phyloP scores from a whole-genome alignment of 1,140 invertebrate species.

The Anastrepha obliqua region DNA sequence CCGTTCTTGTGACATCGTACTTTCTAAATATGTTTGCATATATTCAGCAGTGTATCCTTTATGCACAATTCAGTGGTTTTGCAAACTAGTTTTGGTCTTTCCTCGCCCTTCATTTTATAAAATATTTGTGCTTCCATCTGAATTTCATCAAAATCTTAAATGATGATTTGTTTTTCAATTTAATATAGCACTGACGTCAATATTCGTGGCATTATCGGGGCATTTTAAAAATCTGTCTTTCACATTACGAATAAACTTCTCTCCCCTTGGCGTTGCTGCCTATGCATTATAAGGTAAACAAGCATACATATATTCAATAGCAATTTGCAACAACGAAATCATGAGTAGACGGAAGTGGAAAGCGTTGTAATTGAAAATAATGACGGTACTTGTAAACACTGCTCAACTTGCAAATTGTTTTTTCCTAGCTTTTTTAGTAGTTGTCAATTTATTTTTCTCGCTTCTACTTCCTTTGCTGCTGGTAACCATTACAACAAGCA shows the following conservation, averaged over 20 bases:
- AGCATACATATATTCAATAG: background rate
- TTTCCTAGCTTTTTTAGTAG: background rate
- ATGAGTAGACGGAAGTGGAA: conserved; percentile 18
- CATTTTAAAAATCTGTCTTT: too few relatives aligned
- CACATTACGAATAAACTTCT: background rate
- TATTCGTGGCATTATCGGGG: too few relatives aligned
- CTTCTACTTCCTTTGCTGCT: background rate
- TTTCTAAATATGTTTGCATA: too few relatives aligned
- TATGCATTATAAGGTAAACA: background rate
- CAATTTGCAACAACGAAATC: background rate
- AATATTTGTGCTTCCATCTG: too few relatives aligned
- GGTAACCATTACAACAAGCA: background rate
- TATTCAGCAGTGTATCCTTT: too few relatives aligned
- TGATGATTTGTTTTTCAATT: too few relatives aligned
- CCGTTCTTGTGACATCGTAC: too few relatives aligned
- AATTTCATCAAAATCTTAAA: too few relatives aligned
- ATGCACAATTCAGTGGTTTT: too few relatives aligned
- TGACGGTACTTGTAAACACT: conserved; percentile 50
- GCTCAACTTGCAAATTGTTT: conserved; percentile 26
- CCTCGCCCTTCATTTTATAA: too few relatives aligned
- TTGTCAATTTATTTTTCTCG: conserved; percentile 8
- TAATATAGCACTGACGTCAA: too few relatives aligned
- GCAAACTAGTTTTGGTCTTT: too few relatives aligned
- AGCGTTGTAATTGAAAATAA: conserved; percentile 49
- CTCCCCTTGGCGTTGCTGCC: background rate